Evolutionary conservation across 1,140 invertebrate species (phyloP), one percentile per base, ranked within the genome.

Genomic region (Adelges cooleyi): DNA sequence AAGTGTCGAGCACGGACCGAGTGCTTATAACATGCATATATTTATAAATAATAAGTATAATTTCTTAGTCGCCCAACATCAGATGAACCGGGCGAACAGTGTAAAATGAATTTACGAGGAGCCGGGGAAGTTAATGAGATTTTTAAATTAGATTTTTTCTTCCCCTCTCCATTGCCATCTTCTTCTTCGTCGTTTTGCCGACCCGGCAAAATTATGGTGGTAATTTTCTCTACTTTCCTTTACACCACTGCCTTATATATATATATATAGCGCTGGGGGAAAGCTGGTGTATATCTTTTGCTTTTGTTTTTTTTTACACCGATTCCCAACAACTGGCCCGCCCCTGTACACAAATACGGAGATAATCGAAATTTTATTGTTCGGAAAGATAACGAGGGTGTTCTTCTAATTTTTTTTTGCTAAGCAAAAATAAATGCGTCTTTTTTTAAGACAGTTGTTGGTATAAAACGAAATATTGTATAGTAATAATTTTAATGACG

Each of bases 281-380:
- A 17, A 11, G n/a, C 2, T 9, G 40, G 15, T 18, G n/a, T 44
- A 59, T 48, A 18, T 62, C 40, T 38, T 38, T 56, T 56, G 10
- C 27, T 42, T 23, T 17, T 3, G 15, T n/a, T 62, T 62, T 46
- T 51, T 22, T 49, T 33, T n/a, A 5, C 29, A 33, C 29, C 29
- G 29, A n/a, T n/a, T 33, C 29, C 5, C 29, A 5, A 33, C 29
- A 6, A 33, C 29, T 33, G 5, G 5, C 11, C 29, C 11, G 29
- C 11, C 11, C 5, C 11, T 33, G 29, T 33, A 33, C 29, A 33
- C 29, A 11, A 33, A 11, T 33, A 62, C 56, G 38, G 23, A 62
- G 56, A 62, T 62, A 62, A 62, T 62, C 56, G 56, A 62, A 62
- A 62, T 62, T 62, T 62, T 62, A 62, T 62, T 62, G 56, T 62